Percentiles rank a stretch among this genome's conserved stretches.
phyloP scores from a whole-genome alignment of 1,140 invertebrate genomes.

The Aleiodes sp. region DNA sequence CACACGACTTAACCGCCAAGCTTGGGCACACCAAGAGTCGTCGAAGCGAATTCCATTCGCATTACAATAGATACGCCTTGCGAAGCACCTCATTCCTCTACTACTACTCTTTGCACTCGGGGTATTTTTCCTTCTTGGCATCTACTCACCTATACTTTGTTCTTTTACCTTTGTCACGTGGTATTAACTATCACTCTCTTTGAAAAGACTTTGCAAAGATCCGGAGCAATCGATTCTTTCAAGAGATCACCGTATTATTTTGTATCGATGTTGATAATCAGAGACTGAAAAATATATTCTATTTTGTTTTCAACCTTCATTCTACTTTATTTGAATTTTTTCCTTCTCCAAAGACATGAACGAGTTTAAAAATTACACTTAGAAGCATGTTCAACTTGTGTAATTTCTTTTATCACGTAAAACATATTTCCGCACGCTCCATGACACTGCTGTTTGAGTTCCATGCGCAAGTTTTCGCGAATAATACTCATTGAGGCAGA shows the following conservation, averaged over 20 bases:
- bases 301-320: no score
- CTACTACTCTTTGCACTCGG: conserved; percentile 10
- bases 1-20: conserved; percentile 51
- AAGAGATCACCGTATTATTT: background rate
- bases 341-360: no score
- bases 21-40: conserved; percentile 41
- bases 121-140: conserved; percentile 11
- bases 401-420: background rate
- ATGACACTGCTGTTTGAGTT: background rate
- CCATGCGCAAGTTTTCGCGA: background rate
- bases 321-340: no score
- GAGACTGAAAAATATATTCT: no score
- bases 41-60: conserved; percentile 40
- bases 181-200: background rate
- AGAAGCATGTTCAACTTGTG: background rate
- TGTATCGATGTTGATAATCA: background rate
- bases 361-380: conserved; percentile 9
- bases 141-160: conserved; percentile 1
- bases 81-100: conserved; percentile 17
- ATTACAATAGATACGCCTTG: conserved; percentile 47
- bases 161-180: conserved; percentile 9
- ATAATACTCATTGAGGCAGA: conserved; percentile 4
- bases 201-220: background rate
- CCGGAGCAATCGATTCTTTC: background rate
- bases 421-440: background rate